phyloP scores from a whole-genome alignment of 1,140 invertebrate species.

The Potamilus streckersoni region DNA sequence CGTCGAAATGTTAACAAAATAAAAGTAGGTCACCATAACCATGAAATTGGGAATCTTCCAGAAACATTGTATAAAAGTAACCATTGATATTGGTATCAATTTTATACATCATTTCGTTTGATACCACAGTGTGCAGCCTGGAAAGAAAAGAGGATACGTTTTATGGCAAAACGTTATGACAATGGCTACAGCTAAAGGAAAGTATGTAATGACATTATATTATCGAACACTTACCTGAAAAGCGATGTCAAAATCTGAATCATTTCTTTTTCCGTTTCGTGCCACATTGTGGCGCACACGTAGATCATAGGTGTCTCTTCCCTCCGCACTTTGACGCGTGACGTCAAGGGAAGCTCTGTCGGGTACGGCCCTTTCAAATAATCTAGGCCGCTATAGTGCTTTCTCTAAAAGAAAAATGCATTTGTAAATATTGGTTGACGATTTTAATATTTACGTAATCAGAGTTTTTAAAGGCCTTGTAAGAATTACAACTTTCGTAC shows the following conservation, averaged over 20 bases:
- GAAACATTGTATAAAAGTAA: no score
- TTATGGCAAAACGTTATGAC: no score
- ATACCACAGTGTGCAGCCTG: no score
- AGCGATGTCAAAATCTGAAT: slow-evolving; percentile 63
- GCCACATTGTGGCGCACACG: slow-evolving; percentile 67
- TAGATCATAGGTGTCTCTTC: slow-evolving; percentile 59
- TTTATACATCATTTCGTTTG: no score
- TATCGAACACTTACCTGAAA: slow-evolving; percentile 48
- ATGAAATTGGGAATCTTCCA: no score
- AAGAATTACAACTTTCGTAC: no score
- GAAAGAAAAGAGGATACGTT: no score
- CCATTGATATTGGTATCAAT: no score
- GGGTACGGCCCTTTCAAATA: slow-evolving; percentile 19
- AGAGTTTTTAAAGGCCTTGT: neutral
- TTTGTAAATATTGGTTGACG: neutral
- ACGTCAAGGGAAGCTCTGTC: slow-evolving; percentile 18
- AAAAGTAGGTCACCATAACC: no score
- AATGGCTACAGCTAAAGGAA: no score
- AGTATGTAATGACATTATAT: neutral
- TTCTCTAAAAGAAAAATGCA: neutral
- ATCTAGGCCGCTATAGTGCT: neutral
- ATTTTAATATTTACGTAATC: neutral
- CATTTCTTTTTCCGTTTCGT: slow-evolving; percentile 66
- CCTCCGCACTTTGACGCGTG: slow-evolving; percentile 14
- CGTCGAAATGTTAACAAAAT: no score